These are phyloP conservation scores for Syndactyla subalaris DNA, from an alignment of 2,797 vertebrate genomes.

Conservation along the genomic window DNA sequence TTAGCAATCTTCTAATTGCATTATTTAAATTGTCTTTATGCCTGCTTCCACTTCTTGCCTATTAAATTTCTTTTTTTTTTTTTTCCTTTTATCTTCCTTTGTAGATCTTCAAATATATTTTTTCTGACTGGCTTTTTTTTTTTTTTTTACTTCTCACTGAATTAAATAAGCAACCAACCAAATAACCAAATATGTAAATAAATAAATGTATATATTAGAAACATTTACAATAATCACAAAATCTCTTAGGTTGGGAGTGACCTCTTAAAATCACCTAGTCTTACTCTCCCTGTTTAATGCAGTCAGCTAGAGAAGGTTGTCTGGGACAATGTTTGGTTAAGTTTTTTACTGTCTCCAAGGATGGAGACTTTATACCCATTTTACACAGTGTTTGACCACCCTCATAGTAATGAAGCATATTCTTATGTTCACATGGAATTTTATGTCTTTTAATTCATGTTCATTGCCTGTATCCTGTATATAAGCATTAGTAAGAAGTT, in stretches of 20 bases:
- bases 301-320: background rate
- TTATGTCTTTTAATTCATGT: background rate
- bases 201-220: background rate
- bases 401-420: fast-evolving
- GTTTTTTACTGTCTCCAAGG: background rate
- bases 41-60: background rate
- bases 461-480: background rate
- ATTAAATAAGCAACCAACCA: background rate
- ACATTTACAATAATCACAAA: background rate
- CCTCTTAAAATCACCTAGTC: background rate
- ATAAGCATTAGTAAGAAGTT: background rate
- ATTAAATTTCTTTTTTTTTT: background rate
- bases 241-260: background rate
- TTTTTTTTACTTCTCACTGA: background rate
- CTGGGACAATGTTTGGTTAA: fast-evolving
- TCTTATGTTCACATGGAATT: background rate
- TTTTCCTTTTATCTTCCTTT: background rate
- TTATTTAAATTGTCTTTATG: background rate
- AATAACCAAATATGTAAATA: background rate
- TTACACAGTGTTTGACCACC: background rate
- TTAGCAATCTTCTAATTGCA: background rate
- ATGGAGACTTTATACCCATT: background rate
- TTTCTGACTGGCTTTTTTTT: background rate
- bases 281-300: background rate
- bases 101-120: background rate